Conservation (phyloP, 2,113 vertebrate species). For the Loxodonta africana region DNA sequence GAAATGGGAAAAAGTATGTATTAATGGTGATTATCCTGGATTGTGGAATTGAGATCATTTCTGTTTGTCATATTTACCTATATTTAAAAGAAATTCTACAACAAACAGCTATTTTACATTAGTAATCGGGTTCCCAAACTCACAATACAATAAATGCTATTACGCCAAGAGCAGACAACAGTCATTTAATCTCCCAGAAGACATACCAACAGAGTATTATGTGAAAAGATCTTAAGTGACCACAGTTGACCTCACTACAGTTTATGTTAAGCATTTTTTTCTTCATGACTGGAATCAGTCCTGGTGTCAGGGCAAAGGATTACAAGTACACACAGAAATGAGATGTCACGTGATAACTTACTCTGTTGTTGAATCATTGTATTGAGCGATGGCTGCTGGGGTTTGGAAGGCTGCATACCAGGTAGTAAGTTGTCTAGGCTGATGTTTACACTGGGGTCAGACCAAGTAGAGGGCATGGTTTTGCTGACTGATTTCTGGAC, state of each 20-base stretch:
- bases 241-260: background rate
- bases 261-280: background rate
- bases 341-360: conserved; percentile 82
- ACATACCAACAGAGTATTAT: background rate
- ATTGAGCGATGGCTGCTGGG: conserved; percentile 95
- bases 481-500: conserved; percentile 92
- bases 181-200: background rate
- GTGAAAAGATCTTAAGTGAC: conserved; percentile 11
- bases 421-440: conserved; percentile 97
- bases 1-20: background rate
- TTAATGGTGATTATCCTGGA: background rate
- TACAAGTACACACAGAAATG: background rate
- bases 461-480: conserved; percentile 97
- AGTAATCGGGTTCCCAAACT: background rate
- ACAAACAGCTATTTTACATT: conserved; percentile 48
- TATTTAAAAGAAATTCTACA: background rate
- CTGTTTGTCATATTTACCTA: conserved; percentile 33
- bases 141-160: conserved; percentile 11
- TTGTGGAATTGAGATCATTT: background rate
- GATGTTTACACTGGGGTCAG: conserved; percentile 97
- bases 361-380: conserved; percentile 98
- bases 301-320: conserved; percentile 14
- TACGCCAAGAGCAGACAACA: background rate
- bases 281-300: conserved; percentile 32
- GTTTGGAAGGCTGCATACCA: conserved; percentile 95